Evolutionary conservation across 2,797 vertebrate species (phyloP), one percentile per base, ranked within the genome.

Genomic region (Balearica regulorum): DNA sequence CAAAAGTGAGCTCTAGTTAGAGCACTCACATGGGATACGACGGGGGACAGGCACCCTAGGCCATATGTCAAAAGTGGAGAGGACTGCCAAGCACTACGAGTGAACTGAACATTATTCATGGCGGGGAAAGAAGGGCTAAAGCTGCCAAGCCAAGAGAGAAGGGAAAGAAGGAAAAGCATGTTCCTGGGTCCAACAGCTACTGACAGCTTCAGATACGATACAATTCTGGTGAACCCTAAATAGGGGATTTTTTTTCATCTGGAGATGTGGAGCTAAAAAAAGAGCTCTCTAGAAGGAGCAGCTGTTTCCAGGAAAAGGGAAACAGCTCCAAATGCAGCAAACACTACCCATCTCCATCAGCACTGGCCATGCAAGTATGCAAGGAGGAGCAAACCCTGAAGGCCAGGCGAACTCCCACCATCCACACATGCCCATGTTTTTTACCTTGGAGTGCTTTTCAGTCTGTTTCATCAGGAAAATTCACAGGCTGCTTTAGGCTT

Each of bases 341-440:
- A 69, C 31, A 39, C 39, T 71, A 55, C 64, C 53, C 68, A 35
- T 51, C 41, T n/a, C 75, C 0, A 0, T 16, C 68, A 90, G 83
- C 61, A 20, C 31, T 35, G 71, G 54, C 20, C 22, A 46, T 7
- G 33, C 43, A 58, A 89, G 35, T 33, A n/a, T 7, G 20, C 1
- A 18, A 93, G 60, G n/a, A 90, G 60, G 13, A 91, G 82, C 66
- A 90, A 51, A 54, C 11, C 39, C 82, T 31, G 28, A 70, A 62
- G 87, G 46, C 24, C 73, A 75, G n/a, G 73, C 10, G 53, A 78
- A 16, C 35, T 44, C 37, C 49, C 58, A 60, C 48, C 61, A 69
- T 1, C 46, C 9, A 0, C 48, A 51, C 0, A 0, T 61, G 85
- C 61, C n/a, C 66, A 9, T 1, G 1, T 39, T 90, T 39, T 90